phyloP scores from a whole-genome alignment of 2,888 invertebrate genomes.

The Ochlodes sylvanus region DNA sequence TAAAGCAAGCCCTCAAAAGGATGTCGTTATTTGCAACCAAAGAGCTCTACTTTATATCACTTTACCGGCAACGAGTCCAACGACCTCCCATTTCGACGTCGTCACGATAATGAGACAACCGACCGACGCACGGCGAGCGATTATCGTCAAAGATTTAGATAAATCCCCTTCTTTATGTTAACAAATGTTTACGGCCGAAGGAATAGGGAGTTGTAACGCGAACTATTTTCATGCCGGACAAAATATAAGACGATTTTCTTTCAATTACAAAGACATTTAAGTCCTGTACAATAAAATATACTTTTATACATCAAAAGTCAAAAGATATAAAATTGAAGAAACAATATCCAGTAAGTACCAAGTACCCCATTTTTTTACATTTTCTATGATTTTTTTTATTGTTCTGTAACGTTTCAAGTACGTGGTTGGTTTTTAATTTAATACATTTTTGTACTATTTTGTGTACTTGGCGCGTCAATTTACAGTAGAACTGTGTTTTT shows the following conservation, averaged over 20 bases:
- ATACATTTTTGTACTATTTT: no score
- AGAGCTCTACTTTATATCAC: not conserved
- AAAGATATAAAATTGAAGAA: no score
- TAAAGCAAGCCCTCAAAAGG: not conserved
- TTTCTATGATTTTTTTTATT: no score
- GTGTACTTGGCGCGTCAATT: no score
- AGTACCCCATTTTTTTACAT: no score
- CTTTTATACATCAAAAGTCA: no score
- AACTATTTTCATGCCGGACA: not conserved
- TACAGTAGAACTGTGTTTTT: no score
- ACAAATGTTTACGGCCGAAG: slow-evolving; percentile 23
- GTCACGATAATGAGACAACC: slow-evolving; percentile 16
- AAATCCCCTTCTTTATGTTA: slow-evolving; percentile 20
- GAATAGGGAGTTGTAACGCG: slow-evolving; percentile 25
- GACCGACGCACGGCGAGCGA: slow-evolving; percentile 10
- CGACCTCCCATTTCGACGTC: slow-evolving; percentile 16
- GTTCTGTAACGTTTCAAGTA: no score
- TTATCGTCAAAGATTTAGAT: slow-evolving; percentile 26
- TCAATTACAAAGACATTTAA: not conserved
- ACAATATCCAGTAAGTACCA: no score
- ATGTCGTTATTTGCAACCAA: not conserved
- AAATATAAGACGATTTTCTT: not conserved
- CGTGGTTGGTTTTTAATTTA: no score
- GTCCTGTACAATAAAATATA: no score
- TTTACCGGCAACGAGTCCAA: slow-evolving; percentile 11